phyloP scores from a whole-genome alignment of 2,888 invertebrate species.

The Euclidia mi region DNA sequence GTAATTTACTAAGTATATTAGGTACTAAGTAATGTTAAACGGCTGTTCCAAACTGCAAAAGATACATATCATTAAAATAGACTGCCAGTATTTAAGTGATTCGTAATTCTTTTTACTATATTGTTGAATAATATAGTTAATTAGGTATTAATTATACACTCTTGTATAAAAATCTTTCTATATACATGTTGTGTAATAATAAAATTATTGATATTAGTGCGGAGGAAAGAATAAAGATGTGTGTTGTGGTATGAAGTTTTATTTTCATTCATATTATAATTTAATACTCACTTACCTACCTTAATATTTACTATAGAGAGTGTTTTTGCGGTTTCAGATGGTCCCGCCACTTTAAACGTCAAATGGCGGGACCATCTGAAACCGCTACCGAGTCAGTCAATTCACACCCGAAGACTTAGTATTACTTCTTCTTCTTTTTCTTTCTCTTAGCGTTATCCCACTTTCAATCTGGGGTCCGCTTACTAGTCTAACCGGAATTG shows the following conservation, averaged over 20 bases:
- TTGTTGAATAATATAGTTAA: conserved; percentile 86
- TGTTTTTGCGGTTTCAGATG: no score
- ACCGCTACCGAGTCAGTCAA: no score
- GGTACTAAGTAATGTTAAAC: conserved; percentile 67
- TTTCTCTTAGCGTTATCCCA: no score
- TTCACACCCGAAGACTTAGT: no score
- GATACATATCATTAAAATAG: conserved; percentile 90
- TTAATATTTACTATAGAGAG: no score
- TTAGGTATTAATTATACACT: conserved; percentile 87
- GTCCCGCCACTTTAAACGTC: no score
- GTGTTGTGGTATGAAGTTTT: conserved; percentile 81
- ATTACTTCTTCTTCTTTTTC: no score
- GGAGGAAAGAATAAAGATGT: conserved; percentile 82
- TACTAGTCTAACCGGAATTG: no score
- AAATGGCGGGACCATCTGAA: no score
- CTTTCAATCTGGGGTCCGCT: no score
- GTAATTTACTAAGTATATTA: conserved; percentile 43
- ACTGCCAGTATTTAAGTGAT: conserved; percentile 85
- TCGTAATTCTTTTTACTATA: conserved; percentile 87
- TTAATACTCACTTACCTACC: no score
- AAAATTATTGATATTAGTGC: conserved; percentile 81
- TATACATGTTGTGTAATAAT: conserved; percentile 90
- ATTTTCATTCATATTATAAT: conserved; percentile 27
- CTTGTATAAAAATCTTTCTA: conserved; percentile 90
- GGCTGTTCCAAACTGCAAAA: conserved; percentile 89